These are phyloP conservation scores for Acanthosepion esculentum DNA, from an alignment of 2,888 invertebrate species.

Conservation along the genomic window DNA sequence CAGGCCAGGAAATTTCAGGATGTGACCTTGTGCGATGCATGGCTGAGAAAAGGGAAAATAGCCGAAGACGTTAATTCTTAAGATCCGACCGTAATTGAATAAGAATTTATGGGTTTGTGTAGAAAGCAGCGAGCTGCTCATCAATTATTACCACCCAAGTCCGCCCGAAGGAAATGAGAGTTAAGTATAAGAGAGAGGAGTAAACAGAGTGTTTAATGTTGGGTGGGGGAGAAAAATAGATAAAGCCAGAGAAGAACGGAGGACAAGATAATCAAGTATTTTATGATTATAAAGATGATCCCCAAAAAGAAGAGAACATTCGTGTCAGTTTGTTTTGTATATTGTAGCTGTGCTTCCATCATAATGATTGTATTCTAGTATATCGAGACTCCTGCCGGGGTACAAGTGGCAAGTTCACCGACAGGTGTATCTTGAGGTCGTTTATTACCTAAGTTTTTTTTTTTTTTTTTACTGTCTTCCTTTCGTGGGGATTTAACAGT, in stretches of 20 bases:
- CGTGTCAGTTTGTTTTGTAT: not conserved
- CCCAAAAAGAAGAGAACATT: not conserved
- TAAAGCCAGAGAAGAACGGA: not conserved
- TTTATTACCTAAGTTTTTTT: not conserved
- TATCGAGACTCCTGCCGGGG: not conserved
- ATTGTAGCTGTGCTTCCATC: not conserved
- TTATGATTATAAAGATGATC: not conserved
- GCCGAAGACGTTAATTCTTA: not conserved
- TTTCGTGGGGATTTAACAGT: not conserved
- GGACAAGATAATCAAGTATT: not conserved
- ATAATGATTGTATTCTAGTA: not conserved
- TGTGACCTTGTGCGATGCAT: not conserved
- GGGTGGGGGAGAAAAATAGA: not conserved
- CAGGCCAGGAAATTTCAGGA: conserved; percentile 4
- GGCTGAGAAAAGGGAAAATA: not conserved
- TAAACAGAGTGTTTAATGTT: not conserved
- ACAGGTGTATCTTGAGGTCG: not conserved
- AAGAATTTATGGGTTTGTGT: not conserved
- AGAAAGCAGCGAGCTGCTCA: not conserved
- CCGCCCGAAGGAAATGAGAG: not conserved
- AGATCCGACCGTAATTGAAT: not conserved
- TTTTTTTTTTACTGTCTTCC: not conserved
- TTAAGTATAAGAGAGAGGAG: not conserved
- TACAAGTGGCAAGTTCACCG: not conserved
- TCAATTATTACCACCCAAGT: not conserved